Base-by-base conservation (phyloP, 35 echinoderm and acorn worm genomes). In the Acanthaster planci region DNA sequence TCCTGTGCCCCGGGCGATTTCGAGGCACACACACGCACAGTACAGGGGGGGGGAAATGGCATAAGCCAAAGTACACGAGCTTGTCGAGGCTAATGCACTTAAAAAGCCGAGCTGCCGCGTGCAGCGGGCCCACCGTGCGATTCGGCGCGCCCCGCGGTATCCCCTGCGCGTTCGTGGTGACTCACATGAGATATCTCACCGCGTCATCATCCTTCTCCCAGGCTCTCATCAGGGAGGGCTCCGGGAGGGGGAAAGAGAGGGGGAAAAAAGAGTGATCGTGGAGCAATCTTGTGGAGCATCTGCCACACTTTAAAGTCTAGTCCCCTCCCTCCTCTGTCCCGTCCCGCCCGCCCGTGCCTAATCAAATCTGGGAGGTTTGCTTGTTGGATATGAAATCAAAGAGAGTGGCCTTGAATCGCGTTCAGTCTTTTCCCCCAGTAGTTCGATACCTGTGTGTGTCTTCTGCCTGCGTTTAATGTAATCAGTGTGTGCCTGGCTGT, bases 51-150 rank as follows among this genome's bases (percentile, higher is more conserved):
- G 56, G 30, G 30, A 72, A 26, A 19, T 29, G 10, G 42, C 4
- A 12, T 72, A 72, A 72, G 64, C 64, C 64, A 72, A 72, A 72
- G 64, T 72, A 72, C 64, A 72, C 64, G 64, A 72, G 64, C 64
- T 31, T 34, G 29, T 7, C 26, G 64, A 72, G 64, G 64, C 64
- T 72, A 72, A 72, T 72, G 64, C 64, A 72, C 64, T 72, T 72
- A 72, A 15, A n/a, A 59, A 72, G 14, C 26, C 23, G 21, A 14
- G 42, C 12, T 47, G 42, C 4, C 42, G 12, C 12, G 42, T 12
- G 12, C 12, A 6, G 42, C 42, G 12, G 42, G 42, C 42, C 42
- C 42, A 4, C 42, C 4, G 42, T 47, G 42, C 42, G 42, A n/a
- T n/a, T n/a, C n/a, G n/a, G n/a, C n/a, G n/a, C n/a, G n/a, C n/a